Evolutionary conservation across 2,888 invertebrate genomes (phyloP).

Genomic region (Formica aserva): DNA sequence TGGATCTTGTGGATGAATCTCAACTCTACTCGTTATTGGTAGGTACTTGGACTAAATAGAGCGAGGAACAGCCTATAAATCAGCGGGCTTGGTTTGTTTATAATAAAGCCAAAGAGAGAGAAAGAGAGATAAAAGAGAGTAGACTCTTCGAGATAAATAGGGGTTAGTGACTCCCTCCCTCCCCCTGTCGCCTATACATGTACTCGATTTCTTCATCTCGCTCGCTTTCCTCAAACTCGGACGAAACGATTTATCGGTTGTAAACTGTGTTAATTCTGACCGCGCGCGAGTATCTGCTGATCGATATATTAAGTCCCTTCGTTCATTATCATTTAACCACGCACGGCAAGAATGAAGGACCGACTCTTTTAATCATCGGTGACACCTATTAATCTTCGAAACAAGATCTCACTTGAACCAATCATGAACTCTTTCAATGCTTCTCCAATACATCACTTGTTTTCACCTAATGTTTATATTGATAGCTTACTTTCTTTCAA

Average conservation of each 20-base stretch:
- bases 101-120: conserved; percentile 70
- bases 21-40: conserved; percentile 38
- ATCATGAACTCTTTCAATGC: neutral
- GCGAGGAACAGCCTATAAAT: conserved; percentile 57
- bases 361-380: conserved; percentile 20
- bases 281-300: conserved; percentile 61
- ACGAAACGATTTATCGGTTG: conserved; percentile 17
- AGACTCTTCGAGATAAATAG: conserved; percentile 77
- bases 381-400: conserved; percentile 48
- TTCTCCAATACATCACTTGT: neutral
- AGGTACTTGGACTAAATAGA: conserved; percentile 59
- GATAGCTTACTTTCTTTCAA: neutral
- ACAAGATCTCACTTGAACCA: neutral
- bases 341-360: neutral
- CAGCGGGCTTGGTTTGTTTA: conserved; percentile 67
- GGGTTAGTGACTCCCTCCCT: conserved; percentile 79
- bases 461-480: neutral
- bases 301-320: conserved; percentile 65
- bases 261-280: conserved; percentile 39
- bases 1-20: conserved; percentile 9
- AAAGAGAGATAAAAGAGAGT: conserved; percentile 65
- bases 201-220: conserved; percentile 26
- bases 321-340: neutral
- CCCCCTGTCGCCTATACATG: neutral
- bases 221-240: conserved; percentile 19